phyloP scores from a whole-genome alignment of 2,797 vertebrate species.

The Danio kyathit region DNA sequence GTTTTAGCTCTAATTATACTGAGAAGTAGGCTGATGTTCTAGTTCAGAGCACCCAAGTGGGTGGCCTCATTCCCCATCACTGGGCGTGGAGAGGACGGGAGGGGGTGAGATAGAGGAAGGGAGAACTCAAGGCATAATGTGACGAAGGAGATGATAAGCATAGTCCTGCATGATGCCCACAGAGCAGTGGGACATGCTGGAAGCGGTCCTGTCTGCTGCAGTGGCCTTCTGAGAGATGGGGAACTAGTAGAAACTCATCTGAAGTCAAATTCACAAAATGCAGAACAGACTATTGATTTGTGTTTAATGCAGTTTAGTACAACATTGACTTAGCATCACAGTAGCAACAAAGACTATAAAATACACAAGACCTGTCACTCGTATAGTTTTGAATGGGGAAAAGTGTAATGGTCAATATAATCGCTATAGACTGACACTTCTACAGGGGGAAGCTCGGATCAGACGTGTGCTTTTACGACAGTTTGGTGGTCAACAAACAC shows the following conservation, averaged over 20 bases:
- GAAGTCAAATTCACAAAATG: background rate
- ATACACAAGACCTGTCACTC: too few relatives aligned
- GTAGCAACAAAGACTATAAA: too few relatives aligned
- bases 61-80: constrained; percentile 66
- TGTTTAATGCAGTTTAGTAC: background rate
- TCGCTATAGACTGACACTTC: too few relatives aligned
- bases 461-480: too few relatives aligned
- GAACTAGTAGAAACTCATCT: background rate
- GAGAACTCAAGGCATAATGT: constrained; percentile 15
- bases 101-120: constrained; percentile 20
- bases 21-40: constrained; percentile 67
- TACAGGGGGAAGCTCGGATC: too few relatives aligned
- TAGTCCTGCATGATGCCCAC: constrained; percentile 9
- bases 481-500: too few relatives aligned
- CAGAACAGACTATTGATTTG: too few relatives aligned
- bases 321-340: background rate
- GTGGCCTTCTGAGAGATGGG: background rate
- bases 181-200: background rate
- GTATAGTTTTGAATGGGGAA: too few relatives aligned
- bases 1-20: constrained; percentile 63
- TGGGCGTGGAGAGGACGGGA: constrained; percentile 46
- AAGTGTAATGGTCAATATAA: too few relatives aligned
- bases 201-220: constrained; percentile 7
- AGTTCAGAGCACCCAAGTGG: constrained; percentile 66
- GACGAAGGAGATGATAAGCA: constrained; percentile 23